Conservation (phyloP, 2,888 invertebrate species). For the Macrosiphum euphorbiae region DNA sequence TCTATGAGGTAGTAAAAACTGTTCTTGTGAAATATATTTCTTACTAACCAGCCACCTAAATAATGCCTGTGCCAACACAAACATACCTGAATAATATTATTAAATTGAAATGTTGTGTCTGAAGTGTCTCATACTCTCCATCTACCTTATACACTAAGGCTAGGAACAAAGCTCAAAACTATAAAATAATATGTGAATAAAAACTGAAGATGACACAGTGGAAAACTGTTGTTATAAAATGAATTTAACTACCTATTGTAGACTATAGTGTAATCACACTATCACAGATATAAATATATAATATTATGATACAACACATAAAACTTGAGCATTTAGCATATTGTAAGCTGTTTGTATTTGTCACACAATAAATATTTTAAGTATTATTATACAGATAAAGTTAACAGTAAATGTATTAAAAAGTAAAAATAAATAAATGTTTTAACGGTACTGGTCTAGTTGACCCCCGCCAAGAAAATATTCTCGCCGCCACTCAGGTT, state of each 20-base stretch:
- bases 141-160: background rate
- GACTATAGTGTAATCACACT: background rate
- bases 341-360: background rate
- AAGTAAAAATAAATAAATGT: background rate
- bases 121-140: background rate
- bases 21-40: background rate
- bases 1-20: background rate
- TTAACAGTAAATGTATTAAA: background rate
- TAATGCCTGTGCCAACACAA: background rate
- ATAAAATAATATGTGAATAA: background rate
- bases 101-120: background rate
- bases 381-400: background rate
- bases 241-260: no score
- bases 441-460: no score
- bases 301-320: background rate
- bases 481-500: no score
- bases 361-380: background rate
- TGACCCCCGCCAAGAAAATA: no score
- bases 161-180: background rate
- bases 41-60: background rate
- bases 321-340: background rate
- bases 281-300: no score
- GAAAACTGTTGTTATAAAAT: background rate
- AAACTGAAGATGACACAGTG: background rate
- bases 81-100: background rate